Conservation (phyloP, 2,888 invertebrate species). For the Theretra japonica region DNA sequence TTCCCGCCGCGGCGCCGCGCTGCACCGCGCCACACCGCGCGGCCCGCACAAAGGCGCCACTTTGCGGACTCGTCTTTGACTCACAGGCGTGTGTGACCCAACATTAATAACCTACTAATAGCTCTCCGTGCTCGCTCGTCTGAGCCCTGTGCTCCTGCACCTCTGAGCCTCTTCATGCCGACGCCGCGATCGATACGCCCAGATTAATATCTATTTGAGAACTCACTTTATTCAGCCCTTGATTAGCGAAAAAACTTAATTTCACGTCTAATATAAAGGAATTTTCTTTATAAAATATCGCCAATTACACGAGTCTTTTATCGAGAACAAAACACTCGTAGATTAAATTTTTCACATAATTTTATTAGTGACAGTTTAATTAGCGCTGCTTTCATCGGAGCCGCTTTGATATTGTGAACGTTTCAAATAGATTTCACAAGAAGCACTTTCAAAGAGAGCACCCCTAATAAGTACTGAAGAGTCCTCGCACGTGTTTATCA, state of each 20-base stretch:
- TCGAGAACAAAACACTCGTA: constrained; percentile 64
- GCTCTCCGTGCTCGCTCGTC: constrained; percentile 41
- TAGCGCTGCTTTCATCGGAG: constrained; percentile 81
- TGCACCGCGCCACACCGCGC: constrained; percentile 45
- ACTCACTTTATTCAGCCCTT: not conserved
- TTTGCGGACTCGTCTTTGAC: constrained; percentile 78
- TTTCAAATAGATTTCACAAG: constrained; percentile 84
- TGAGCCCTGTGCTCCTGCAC: not conserved
- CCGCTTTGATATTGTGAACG: constrained; percentile 83
- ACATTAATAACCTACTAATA: constrained; percentile 80
- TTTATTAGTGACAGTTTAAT: constrained; percentile 84
- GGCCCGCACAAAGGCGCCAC: constrained; percentile 75
- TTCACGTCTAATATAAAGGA: constrained; percentile 27
- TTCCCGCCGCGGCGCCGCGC: constrained; percentile 49
- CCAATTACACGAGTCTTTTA: constrained; percentile 60
- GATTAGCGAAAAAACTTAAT: constrained; percentile 32
- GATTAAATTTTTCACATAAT: constrained; percentile 81
- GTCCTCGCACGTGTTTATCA: constrained; percentile 85
- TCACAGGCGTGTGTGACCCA: constrained; percentile 69
- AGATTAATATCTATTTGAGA: constrained; percentile 23
- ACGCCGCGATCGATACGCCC: not conserved
- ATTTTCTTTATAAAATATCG: constrained; percentile 42
- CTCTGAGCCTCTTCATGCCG: not conserved
- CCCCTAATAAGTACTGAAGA: constrained; percentile 85
- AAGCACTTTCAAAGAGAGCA: constrained; percentile 84